Conservation (phyloP, 2,797 vertebrate species). For the Fistularia commersonii region DNA sequence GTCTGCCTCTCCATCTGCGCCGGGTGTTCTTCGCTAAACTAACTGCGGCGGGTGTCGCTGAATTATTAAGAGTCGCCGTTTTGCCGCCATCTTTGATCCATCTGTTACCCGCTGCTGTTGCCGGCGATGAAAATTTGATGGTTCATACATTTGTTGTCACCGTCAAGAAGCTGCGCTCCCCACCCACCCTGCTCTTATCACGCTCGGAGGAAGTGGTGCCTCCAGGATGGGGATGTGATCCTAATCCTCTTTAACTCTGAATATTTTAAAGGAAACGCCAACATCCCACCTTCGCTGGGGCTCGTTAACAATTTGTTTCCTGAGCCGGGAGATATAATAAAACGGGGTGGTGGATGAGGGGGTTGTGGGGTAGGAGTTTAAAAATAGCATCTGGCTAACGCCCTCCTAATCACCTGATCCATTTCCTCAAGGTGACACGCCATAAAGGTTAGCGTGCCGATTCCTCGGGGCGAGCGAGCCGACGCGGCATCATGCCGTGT, state of each 20-base stretch:
- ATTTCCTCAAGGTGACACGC: slow-evolving; percentile 51
- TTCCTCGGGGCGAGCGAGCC: slow-evolving; percentile 14
- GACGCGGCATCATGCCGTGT: slow-evolving; percentile 21
- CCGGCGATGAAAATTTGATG: slow-evolving; percentile 73
- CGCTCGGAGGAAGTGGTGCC: neutral
- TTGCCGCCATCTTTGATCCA: slow-evolving; percentile 96
- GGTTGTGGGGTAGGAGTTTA: slow-evolving; percentile 30
- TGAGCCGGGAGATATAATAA: slow-evolving; percentile 27
- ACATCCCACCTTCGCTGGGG: slow-evolving; percentile 2
- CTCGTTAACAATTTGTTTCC: slow-evolving; percentile 31
- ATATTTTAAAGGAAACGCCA: slow-evolving; percentile 17
- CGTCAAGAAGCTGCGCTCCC: slow-evolving; percentile 57
- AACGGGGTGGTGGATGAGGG: slow-evolving; percentile 1
- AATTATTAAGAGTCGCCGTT: slow-evolving; percentile 99
- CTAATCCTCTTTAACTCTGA: slow-evolving; percentile 23
- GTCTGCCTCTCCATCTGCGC: slow-evolving; percentile 83
- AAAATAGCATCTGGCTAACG: slow-evolving; percentile 60
- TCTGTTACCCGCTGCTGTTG: slow-evolving; percentile 83
- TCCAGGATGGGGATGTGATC: neutral
- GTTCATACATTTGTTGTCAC: slow-evolving; percentile 64
- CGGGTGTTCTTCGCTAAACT: slow-evolving; percentile 73
- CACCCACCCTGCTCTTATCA: neutral
- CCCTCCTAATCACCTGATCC: slow-evolving; percentile 52
- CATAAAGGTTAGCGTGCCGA: slow-evolving; percentile 35
- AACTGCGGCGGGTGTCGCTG: slow-evolving; percentile 83